A percentile compares a stretch with the other conserved stretches of the same genome.
phyloP scores from a whole-genome alignment of 92 coral and sea anemone species.

The Paramuricea clavata region DNA sequence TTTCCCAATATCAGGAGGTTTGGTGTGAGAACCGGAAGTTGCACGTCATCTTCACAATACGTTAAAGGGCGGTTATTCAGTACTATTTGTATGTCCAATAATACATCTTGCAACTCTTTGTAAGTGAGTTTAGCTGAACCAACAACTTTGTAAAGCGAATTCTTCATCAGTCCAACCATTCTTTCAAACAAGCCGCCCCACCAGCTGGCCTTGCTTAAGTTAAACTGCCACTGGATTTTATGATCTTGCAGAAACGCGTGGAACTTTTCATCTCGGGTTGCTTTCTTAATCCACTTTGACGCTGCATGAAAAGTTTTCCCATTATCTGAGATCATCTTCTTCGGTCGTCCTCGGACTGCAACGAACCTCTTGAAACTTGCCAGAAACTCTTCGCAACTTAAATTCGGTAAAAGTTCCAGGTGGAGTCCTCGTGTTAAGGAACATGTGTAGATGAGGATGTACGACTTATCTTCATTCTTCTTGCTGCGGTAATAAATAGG shows the following conservation, averaged over 20 bases:
- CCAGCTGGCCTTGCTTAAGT: neutral
- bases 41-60: slow-evolving; percentile 59
- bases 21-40: slow-evolving; percentile 64
- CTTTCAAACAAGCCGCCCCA: slow-evolving; percentile 23
- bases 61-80: slow-evolving; percentile 56
- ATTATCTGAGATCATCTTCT: slow-evolving; percentile 19
- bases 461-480: slow-evolving; percentile 8
- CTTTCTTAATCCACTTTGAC: neutral
- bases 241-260: neutral
- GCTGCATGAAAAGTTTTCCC: slow-evolving; percentile 22
- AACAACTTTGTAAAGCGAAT: slow-evolving; percentile 3
- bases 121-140: neutral
- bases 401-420: slow-evolving; percentile 14
- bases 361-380: slow-evolving; percentile 13
- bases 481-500: neutral
- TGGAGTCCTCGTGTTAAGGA: slow-evolving; percentile 27
- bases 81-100: neutral
- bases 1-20: slow-evolving; percentile 61
- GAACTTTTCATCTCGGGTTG: neutral
- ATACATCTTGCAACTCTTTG: slow-evolving; percentile 9
- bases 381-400: slow-evolving; percentile 37
- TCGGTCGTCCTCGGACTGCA: slow-evolving; percentile 28
- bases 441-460: slow-evolving; percentile 28
- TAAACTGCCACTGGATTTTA: neutral
- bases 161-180: neutral